Conservation (phyloP, 2,888 invertebrate genomes). For the Euspilapteryx auroguttella region DNA sequence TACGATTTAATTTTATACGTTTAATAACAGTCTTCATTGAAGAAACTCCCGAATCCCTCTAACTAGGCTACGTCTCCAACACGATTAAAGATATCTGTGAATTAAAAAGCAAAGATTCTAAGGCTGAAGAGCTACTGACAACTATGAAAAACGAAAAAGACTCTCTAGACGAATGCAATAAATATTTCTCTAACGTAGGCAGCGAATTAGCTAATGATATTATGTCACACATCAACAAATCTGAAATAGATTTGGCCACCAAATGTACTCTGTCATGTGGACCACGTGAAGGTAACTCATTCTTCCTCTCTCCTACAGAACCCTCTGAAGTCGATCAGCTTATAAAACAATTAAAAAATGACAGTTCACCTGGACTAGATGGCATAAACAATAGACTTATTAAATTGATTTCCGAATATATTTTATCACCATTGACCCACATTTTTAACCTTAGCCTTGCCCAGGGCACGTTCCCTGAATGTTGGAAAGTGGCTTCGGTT, state of each 20-base stretch:
- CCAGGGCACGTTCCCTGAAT: background rate
- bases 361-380: background rate
- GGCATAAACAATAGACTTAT: background rate
- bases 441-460: too few species aligned
- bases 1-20: too few species aligned
- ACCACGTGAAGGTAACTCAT: background rate
- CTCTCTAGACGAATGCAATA: too few species aligned
- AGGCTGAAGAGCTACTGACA: background rate
- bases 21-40: too few species aligned
- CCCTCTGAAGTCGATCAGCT: background rate
- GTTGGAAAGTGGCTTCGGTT: too few species aligned
- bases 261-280: background rate
- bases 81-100: slow-evolving; percentile 1
- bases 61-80: too few species aligned
- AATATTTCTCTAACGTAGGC: too few species aligned
- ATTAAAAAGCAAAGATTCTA: background rate
- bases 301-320: background rate
- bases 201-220: background rate
- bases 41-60: too few species aligned
- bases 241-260: background rate
- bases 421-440: background rate
- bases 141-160: background rate
- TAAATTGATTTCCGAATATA: too few species aligned
- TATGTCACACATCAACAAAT: background rate
- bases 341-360: too few species aligned